Evolutionary conservation across 2,888 invertebrate genomes (phyloP).

Genomic region (Onchidella celtica): DNA sequence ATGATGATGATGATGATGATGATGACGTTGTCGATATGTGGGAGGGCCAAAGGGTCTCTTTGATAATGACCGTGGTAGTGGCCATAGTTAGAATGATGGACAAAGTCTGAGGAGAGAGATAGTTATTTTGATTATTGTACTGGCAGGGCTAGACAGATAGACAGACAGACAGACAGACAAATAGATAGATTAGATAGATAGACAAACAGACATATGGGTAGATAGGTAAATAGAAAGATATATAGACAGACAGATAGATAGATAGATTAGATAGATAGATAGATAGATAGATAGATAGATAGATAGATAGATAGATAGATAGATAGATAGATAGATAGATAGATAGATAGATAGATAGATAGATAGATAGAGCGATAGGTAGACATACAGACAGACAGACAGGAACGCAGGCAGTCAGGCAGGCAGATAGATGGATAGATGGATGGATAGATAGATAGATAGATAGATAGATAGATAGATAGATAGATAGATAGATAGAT

Average conservation of each 20-base stretch:
- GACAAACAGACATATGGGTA: too few species aligned
- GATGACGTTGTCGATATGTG: neutral
- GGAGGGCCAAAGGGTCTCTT: neutral
- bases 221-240: too few species aligned
- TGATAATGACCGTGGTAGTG: neutral
- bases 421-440: neutral
- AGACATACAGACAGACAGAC: neutral
- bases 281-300: too few species aligned
- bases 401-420: neutral
- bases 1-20: neutral
- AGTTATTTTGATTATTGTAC: too few species aligned
- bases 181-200: too few species aligned
- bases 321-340: neutral
- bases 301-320: neutral
- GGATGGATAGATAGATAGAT: neutral
- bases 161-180: too few species aligned
- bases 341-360: conserved; percentile 5
- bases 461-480: neutral
- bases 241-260: too few species aligned
- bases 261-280: too few species aligned
- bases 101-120: neutral
- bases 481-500: conserved; percentile 1
- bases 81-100: neutral
- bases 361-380: neutral
- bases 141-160: too few species aligned